These are phyloP conservation scores for Anoplopoma fimbria DNA, from an alignment of 2,113 vertebrate genomes.

Conservation along the genomic window DNA sequence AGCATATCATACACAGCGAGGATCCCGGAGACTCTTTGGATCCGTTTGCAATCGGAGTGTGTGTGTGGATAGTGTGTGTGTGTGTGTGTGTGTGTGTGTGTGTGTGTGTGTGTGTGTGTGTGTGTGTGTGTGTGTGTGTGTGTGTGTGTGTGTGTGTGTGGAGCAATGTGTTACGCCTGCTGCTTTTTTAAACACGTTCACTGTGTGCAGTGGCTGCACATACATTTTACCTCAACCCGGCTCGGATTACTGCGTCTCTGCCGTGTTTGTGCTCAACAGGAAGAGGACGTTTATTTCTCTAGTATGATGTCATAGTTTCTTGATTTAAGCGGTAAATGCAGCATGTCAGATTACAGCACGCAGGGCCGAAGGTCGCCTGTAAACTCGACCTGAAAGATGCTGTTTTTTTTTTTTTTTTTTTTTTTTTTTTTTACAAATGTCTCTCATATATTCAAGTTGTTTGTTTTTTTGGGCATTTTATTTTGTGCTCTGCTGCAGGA, in stretches of 20 bases:
- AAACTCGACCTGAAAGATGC: background rate
- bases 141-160: constrained; percentile 35
- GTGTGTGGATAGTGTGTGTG: constrained; percentile 34
- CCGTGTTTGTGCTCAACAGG: constrained; percentile 34
- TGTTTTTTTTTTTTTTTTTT: too few species aligned
- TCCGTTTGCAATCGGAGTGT: constrained; percentile 68
- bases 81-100: constrained; percentile 39
- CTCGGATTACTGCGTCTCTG: constrained; percentile 44
- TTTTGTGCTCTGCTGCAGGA: too few species aligned
- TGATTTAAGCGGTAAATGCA: constrained; percentile 1
- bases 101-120: constrained; percentile 29
- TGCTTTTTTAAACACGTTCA: constrained; percentile 63
- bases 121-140: constrained; percentile 35
- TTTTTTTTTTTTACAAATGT: too few species aligned
- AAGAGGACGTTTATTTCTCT: constrained; percentile 45
- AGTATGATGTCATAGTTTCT: constrained; percentile 41
- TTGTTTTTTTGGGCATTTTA: background rate
- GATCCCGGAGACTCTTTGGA: constrained; percentile 58
- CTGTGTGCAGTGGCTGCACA: constrained; percentile 53
- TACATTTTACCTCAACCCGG: constrained; percentile 37
- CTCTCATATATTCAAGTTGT: background rate
- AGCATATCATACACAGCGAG: constrained; percentile 60
- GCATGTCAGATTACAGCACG: background rate
- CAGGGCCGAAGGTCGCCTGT: background rate
- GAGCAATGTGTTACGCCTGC: constrained; percentile 63